Evolutionary conservation across 2,888 invertebrate species (phyloP).

Genomic region (Helobdella robusta): DNA sequence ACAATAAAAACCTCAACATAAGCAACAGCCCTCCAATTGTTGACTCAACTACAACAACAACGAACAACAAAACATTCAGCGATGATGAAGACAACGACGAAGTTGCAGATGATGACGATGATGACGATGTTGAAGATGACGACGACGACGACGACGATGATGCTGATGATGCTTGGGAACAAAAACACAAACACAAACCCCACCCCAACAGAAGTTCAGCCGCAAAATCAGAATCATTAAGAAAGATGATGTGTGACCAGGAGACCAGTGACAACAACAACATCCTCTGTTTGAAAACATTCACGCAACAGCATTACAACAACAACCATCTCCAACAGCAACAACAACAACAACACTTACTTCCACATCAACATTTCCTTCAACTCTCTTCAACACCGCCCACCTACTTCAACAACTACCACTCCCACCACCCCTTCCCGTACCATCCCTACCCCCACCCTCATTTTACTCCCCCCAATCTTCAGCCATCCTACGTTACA

Average conservation of each 20-base stretch:
- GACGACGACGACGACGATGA: background rate
- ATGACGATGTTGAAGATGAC: background rate
- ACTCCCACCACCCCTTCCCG: background rate
- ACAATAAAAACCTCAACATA: too few relatives aligned
- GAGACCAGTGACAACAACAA: slow-evolving; percentile 1
- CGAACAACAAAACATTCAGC: background rate
- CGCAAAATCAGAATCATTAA: too few relatives aligned
- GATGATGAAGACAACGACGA: slow-evolving; percentile 15
- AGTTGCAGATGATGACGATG: slow-evolving; percentile 7
- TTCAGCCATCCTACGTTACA: background rate
- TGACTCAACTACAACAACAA: background rate
- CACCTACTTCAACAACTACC: background rate
- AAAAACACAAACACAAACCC: too few relatives aligned
- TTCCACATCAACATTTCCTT: too few relatives aligned
- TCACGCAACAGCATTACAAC: background rate
- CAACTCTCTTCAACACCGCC: too few relatives aligned
- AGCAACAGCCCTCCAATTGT: background rate
- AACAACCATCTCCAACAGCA: background rate
- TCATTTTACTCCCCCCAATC: too few relatives aligned
- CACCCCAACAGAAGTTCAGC: too few relatives aligned
- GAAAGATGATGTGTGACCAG: background rate
- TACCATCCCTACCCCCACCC: background rate
- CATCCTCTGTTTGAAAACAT: background rate
- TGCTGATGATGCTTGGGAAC: too few relatives aligned
- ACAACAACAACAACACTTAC: too few relatives aligned